Base-by-base conservation (phyloP, 2,888 invertebrate species). In the Ashinkailepas kermadecensis region DNA sequence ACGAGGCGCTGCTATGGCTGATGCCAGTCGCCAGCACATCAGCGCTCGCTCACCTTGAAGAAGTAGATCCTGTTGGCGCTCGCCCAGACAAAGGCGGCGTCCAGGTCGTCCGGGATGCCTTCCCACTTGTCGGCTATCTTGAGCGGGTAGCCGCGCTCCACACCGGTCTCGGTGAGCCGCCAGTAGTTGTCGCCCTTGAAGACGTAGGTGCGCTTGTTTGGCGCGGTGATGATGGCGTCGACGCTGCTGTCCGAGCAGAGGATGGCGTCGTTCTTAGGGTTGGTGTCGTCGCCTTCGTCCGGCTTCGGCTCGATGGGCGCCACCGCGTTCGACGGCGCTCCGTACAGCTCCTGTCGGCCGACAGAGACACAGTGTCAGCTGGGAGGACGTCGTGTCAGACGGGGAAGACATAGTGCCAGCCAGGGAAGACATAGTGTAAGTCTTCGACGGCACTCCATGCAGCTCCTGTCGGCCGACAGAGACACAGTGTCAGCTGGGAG, bases 31-130 rank as follows among this genome's bases (percentile, higher is more conserved):
- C 39, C 39, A 39, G 39, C 39, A 39, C 39, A 39, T 4, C 39
- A 39, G 39, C 39, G 39, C 39, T 39, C 12, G 57, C 84, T 65
- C 85, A 89, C 97, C 90, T 97, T 97, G 90, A 99, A 98, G 91
- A 99, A 96, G 89, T 96, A 99, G 0, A 96, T 96, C 88, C 96
- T 97, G 85, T 97, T 97, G 87, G 97, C 96, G 83, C 89, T 87
- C 88, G 95, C 95, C 89, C 96, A 96, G 0, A 95, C 95, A 86
- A 98, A 95, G 11, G 97, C 96, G 7, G 97, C 96, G 87, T 99
- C 95, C 80, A 99, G 92, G 87, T 95, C 92, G n/a, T 87, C 87
- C 25, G 86, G 86, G 87, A 84, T 79, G 78, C 93, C 94, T 67
- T 92, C 92, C 94, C 95, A 95, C 65, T 85, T 84, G n/a, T 92